Evolutionary conservation across 2,113 vertebrate species (phyloP), one percentile per base, ranked within the genome.

Genomic region (Progne subis): DNA sequence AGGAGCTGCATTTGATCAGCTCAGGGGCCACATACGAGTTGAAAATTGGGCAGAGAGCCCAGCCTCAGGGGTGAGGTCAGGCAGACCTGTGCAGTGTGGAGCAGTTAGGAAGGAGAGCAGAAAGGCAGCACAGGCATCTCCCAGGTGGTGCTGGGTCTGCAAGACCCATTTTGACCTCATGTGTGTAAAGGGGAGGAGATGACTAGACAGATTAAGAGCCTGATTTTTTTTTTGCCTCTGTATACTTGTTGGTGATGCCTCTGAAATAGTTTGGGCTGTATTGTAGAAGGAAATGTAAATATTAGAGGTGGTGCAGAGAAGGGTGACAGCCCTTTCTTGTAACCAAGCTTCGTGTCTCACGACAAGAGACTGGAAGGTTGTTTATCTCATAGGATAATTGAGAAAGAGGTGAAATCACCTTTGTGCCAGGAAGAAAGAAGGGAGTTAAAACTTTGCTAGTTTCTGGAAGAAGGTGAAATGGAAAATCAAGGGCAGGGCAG

Each of bases 11-110:
- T 31, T 74, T 9, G 2, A 5, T 50, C 75, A 28, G 61, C 75
- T 71, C 52, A 13, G 39, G 31, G 70, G 49, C 39, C 8, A 9
- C 0, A 0, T 28, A 9, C 0, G 3, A 69, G 47, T 18, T 71
- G 39, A 46, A 65, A 50, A 46, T 6, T 15, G 57, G 19, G 47
- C 57, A 46, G 47, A 70, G 71, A 60, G 31, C 16, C 39, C 55
- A 39, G 2, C 9, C 28, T 69, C 28, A 61, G 61, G 53, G 82
- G 11, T 68, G 61, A 37, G 60, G 25, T 77, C 26, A 29, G 69
- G 46, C 6, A 10, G 60, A 74, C 5, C 16, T 74, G n/a, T 21
- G 43, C 43, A 14, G 24, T 2, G 6, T 25, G 37, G n/a, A 64
- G 55, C 29, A 44, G 28, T 16, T 37, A 64, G 74, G 50, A 47